Evolutionary conservation across 1,140 invertebrate genomes (phyloP).

Genomic region (Microplitis mediator): DNA sequence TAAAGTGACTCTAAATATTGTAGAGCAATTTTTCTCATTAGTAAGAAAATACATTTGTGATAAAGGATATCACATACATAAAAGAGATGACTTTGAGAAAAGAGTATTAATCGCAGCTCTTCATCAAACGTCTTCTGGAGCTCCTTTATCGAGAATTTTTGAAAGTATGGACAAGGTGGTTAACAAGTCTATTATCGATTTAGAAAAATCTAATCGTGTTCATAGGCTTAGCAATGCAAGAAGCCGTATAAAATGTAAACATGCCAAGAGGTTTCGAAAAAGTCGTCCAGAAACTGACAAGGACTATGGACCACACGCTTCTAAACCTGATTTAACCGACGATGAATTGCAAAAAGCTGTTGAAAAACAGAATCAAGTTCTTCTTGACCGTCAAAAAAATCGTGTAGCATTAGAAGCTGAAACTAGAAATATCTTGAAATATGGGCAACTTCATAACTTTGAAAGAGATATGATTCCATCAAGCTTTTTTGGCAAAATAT

Average conservation of each 20-base stretch:
- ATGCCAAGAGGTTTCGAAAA: neutral
- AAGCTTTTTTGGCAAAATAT: neutral
- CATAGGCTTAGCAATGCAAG: neutral
- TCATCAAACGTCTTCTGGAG: neutral
- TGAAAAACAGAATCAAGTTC: too few relatives aligned
- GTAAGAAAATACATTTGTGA: neutral
- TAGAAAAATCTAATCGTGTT: neutral
- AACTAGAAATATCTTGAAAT: neutral
- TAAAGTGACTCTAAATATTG: neutral
- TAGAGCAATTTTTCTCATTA: neutral
- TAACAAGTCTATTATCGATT: neutral
- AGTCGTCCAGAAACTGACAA: neutral
- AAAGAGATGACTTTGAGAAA: neutral
- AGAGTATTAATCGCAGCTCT: neutral
- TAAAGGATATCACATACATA: neutral
- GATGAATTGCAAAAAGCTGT: neutral
- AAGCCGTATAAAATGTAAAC: neutral
- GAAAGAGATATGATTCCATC: neutral
- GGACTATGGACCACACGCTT: neutral
- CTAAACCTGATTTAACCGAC: neutral
- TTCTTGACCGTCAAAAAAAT: neutral
- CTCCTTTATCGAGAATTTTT: neutral
- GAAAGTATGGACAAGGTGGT: neutral
- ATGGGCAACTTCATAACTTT: neutral
- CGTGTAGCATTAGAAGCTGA: neutral